phyloP scores from a whole-genome alignment of 2,797 vertebrate genomes.

The Liasis olivaceus region DNA sequence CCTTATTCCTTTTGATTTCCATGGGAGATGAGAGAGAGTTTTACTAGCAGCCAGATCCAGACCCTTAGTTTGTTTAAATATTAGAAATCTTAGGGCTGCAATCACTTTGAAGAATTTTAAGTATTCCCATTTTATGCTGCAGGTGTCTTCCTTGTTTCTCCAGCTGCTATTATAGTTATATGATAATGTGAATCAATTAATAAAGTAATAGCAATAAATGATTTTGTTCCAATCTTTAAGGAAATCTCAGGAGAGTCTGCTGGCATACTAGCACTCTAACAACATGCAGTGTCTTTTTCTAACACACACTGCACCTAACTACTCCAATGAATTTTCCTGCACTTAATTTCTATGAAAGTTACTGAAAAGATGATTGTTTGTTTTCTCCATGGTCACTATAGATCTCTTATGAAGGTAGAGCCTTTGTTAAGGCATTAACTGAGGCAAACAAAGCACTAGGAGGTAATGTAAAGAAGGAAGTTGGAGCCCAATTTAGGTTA shows the following conservation, averaged over 20 bases:
- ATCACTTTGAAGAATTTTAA: background rate
- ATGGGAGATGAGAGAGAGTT: background rate
- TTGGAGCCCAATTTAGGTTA: constrained; percentile 5
- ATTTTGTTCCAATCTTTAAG: background rate
- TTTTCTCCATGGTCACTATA: background rate
- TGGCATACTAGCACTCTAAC: background rate
- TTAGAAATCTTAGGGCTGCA: background rate
- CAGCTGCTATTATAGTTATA: background rate
- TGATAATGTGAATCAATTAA: background rate
- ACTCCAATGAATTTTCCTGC: background rate
- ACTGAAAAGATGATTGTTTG: background rate
- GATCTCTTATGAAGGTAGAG: constrained; percentile 26
- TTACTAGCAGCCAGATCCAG: background rate
- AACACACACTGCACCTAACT: background rate
- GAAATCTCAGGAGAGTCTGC: background rate
- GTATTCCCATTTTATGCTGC: background rate
- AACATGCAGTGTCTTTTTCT: background rate
- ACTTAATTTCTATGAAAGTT: background rate
- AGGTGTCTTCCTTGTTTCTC: background rate
- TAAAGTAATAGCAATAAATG: background rate
- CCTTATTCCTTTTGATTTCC: background rate
- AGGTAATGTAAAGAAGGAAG: constrained; percentile 18
- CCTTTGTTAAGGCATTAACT: constrained; percentile 6
- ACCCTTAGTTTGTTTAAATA: background rate
- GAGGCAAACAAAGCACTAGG: constrained; percentile 37